Conservation (phyloP, 2,888 invertebrate species). For the Buathra laborator region DNA sequence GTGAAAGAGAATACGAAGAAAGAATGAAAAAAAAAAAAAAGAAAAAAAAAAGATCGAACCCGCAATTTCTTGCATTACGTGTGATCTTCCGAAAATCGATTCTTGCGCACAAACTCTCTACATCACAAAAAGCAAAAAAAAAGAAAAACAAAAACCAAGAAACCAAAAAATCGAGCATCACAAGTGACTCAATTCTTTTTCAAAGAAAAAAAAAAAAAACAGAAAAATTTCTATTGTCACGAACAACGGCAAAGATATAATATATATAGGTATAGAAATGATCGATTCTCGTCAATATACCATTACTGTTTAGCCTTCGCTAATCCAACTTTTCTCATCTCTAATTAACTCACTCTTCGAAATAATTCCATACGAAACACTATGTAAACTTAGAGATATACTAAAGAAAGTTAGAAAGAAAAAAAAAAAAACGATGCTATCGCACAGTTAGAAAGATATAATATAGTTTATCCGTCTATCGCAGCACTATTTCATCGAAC, state of each 20-base stretch:
- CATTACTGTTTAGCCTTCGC: slow-evolving; percentile 52
- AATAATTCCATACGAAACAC: slow-evolving; percentile 36
- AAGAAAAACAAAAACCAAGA: not conserved
- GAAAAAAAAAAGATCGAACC: slow-evolving; percentile 13
- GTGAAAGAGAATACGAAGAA: not conserved
- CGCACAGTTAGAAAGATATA: slow-evolving; percentile 6
- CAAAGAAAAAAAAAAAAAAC: slow-evolving; percentile 14
- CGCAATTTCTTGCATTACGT: not conserved
- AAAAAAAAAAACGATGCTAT: slow-evolving; percentile 3
- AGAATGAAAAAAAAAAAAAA: not conserved
- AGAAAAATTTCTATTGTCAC: slow-evolving; percentile 7
- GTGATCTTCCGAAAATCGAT: slow-evolving; percentile 12
- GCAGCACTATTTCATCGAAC: not conserved
- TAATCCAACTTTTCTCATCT: slow-evolving; percentile 46
- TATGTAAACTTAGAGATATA: slow-evolving; percentile 31
- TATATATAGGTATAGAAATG: slow-evolving; percentile 9
- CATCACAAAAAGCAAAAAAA: slow-evolving; percentile 26
- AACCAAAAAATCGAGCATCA: not conserved
- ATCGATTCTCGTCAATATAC: slow-evolving; percentile 66
- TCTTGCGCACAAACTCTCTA: slow-evolving; percentile 48
- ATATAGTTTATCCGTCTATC: slow-evolving; percentile 12
- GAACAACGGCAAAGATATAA: slow-evolving; percentile 19
- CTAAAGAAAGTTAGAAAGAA: slow-evolving; percentile 5
- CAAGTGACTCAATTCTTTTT: not conserved
- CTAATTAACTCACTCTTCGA: slow-evolving; percentile 22